Evolutionary conservation across 2,113 vertebrate genomes (phyloP).

Genomic region (Eubucco bourcierii): DNA sequence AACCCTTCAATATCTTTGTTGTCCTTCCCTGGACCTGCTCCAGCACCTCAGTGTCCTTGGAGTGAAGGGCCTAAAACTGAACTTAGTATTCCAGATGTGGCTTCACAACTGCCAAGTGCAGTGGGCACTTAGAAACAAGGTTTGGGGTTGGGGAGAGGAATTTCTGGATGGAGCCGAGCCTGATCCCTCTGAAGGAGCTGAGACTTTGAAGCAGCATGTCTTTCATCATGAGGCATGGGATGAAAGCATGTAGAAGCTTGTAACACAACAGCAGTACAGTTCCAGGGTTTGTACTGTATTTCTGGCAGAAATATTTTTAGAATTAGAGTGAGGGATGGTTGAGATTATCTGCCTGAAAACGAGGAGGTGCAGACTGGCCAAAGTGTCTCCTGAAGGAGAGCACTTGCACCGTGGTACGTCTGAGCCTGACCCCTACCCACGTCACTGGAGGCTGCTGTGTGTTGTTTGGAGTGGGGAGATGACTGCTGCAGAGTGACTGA

Average conservation of each 20-base stretch:
- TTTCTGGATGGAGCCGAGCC: background rate
- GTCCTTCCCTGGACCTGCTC: no score
- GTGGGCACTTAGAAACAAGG: background rate
- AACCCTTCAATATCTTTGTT: no score
- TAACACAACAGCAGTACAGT: accelerated
- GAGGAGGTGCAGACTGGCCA: background rate
- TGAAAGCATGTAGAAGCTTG: background rate
- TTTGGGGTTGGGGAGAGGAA: background rate
- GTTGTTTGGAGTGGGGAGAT: background rate
- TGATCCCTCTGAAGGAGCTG: background rate
- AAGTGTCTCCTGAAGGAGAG: background rate
- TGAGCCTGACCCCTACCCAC: background rate
- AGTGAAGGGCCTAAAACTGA: no score
- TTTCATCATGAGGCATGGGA: background rate
- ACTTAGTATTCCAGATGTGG: no score
- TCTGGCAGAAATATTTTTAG: background rate
- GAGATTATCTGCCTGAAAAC: background rate
- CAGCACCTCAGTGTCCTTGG: no score
- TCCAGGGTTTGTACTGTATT: background rate
- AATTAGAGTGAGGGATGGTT: background rate
- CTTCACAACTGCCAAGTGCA: no score
- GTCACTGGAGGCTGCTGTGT: background rate
- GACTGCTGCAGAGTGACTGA: accelerated
- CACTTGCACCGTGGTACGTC: accelerated
- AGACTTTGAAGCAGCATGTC: background rate